Evolutionary conservation across 2,113 vertebrate species (phyloP), one percentile per base, ranked within the genome.

Genomic region (Ahaetulla prasina): DNA sequence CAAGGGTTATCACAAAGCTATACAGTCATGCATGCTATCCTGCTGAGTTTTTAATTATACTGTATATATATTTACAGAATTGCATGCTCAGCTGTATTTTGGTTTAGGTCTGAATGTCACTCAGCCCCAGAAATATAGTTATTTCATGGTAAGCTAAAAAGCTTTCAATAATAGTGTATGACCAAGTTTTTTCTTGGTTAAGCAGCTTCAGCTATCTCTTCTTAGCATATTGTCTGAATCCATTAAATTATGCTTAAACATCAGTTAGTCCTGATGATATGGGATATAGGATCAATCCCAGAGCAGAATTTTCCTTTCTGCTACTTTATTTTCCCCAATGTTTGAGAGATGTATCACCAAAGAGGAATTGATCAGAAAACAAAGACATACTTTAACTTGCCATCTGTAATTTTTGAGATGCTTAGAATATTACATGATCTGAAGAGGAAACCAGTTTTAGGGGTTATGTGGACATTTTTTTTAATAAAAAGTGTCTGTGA

Each of bases 1-100:
- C 57, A 95, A 90, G 91, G 23, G 88, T 90, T 80, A 25, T 93
- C 35, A 93, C 95, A 95, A 95, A 95, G 96, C 97, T 97, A 95
- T 93, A 95, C 47, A 87, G 96, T 96, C 93, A 90, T 57, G 92
- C 92, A 90, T 55, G 92, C 92, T 93, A 90, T 10, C 39, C 90
- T 94, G 93, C 92, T 95, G 92, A 94, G 94, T 90, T 90, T 95
- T 80, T 80, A 80, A 80, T 80, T 80, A 43, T 43, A 43, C 74
- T 43, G 74, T 22, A 22, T 80, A 20, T 80, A 39, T 14, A 57
- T 57, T 80, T 16, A 80, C 16, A 43, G 35, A 80, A 80, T 43
- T 43, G 35, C 74, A 80, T 22, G 35, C 18, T 80, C 35, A 22
- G 74, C 35, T 43, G 35, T 80, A 43, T 80, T 80, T 80, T 80